Percentiles rank a stretch among this genome's conserved stretches.
These are phyloP conservation scores for Thumatha senex DNA, from an alignment of 2,888 invertebrate species.

Conservation along the genomic window DNA sequence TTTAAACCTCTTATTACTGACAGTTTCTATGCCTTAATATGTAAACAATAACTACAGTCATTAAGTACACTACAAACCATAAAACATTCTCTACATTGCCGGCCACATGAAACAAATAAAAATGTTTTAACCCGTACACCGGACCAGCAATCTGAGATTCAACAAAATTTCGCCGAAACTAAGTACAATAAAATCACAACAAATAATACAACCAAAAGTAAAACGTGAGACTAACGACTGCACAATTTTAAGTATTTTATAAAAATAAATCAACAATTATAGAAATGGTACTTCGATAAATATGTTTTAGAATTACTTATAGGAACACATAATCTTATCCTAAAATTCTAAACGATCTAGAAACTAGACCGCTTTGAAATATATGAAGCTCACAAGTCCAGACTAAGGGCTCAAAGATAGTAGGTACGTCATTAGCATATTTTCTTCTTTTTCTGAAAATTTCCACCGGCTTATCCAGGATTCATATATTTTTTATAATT, in stretches of 20 bases:
- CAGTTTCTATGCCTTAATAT: no score
- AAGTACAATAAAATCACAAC: slow-evolving; percentile 6
- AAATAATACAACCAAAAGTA: slow-evolving; percentile 5
- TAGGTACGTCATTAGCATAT: slow-evolving; percentile 18
- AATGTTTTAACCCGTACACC: neutral
- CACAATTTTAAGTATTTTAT: slow-evolving; percentile 4
- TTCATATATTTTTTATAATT: no score
- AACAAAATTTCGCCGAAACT: slow-evolving; percentile 22
- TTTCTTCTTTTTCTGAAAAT: neutral
- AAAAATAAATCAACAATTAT: slow-evolving; percentile 23
- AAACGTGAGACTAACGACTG: slow-evolving; percentile 7
- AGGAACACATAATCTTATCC: slow-evolving; percentile 68
- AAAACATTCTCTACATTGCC: neutral
- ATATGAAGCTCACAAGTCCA: slow-evolving; percentile 13
- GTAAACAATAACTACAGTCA: slow-evolving; percentile 23
- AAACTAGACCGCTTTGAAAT: slow-evolving; percentile 18
- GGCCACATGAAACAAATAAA: slow-evolving; percentile 1
- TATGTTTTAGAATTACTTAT: slow-evolving; percentile 54
- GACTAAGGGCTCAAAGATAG: slow-evolving; percentile 12
- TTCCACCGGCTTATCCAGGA: no score
- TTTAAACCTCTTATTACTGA: no score
- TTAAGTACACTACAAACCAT: slow-evolving; percentile 29
- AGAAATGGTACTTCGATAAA: slow-evolving; percentile 53
- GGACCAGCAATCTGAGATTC: slow-evolving; percentile 37
- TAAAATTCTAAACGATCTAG: slow-evolving; percentile 19